Base-by-base conservation (phyloP, 2,888 invertebrate species). In the Quadriops clusia region DNA sequence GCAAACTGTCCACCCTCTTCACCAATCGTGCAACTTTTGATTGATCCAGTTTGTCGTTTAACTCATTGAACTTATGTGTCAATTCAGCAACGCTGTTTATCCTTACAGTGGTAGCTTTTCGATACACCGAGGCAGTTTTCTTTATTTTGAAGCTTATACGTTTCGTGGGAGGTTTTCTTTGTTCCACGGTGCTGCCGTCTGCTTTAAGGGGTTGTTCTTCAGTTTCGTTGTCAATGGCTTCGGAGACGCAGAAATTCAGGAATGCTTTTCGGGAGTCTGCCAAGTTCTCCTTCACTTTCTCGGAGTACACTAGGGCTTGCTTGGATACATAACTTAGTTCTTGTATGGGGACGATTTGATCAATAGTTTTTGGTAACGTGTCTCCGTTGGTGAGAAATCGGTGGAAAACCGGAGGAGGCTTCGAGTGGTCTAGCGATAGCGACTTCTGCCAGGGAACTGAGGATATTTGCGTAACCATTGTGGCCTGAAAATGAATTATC, bases 61-160 rank as follows among this genome's bases (percentile, higher is more conserved):
- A 60, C 41, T 67, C 67, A 50, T 80, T 78, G 47, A 77, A 80
- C 49, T 77, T 77, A 40, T 72, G 70, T 1, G 79, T 74, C 34
- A 80, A 54, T 50, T 74, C 72, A 25, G 77, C 73, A 17, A 80
- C 80, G 53, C 71, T 70, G 44, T 62, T 74, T 36, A 66, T 63
- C 8, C 63, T 57, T 38, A 68, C 60, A 4, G 66, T 64, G 51
- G 68, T 60, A 6, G 63, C 53, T 32, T 65, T 60, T 27, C 68
- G 57, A 16, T 62, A 60, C 12, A 61, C 45, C 8, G 65, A 60
- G 4, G 66, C 59, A 6, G 51, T 47, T 39, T 63, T 69, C 53
- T 69, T 70, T 6, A 69, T 67, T 63, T 72, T 72, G 48, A 72
- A 73, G 49, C 72, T 72, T 14, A 72, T 70, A 61, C 70, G 70